Percentiles rank a stretch among this genome's conserved stretches.
Evolutionary conservation across 2,888 invertebrate genomes (phyloP).

Genomic region (Pterobdella sp.): DNA sequence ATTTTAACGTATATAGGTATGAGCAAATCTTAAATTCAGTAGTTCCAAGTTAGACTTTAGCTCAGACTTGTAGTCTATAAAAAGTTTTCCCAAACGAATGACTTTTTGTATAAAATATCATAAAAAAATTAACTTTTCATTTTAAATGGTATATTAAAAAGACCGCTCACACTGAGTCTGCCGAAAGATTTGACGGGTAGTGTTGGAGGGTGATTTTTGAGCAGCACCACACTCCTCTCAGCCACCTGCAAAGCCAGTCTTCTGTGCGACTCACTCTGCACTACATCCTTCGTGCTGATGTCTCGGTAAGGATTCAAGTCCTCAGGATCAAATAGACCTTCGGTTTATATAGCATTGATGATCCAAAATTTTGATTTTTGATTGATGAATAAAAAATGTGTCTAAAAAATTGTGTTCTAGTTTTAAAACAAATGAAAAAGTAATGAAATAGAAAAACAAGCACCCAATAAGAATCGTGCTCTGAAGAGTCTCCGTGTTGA

Average conservation of each 20-base stretch:
- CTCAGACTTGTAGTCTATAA: too few relatives aligned
- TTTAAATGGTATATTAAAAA: slow-evolving; percentile 26
- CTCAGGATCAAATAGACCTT: slow-evolving; percentile 40
- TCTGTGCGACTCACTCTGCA: slow-evolving; percentile 39
- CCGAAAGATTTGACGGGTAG: slow-evolving; percentile 20
- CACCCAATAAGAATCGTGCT: slow-evolving; percentile 39
- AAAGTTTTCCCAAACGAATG: too few relatives aligned
- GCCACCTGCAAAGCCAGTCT: slow-evolving; percentile 40
- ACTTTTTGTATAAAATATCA: too few relatives aligned
- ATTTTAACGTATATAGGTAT: too few relatives aligned
- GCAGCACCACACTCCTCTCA: slow-evolving; percentile 41
- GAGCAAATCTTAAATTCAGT: too few relatives aligned
- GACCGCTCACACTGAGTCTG: background rate
- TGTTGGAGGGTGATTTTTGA: slow-evolving; percentile 40
- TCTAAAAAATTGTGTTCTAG: background rate
- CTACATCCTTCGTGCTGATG: slow-evolving; percentile 36
- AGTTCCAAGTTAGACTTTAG: too few relatives aligned
- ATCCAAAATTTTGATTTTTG: background rate
- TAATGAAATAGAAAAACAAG: slow-evolving; percentile 37
- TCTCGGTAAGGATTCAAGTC: slow-evolving; percentile 44
- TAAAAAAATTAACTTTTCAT: slow-evolving; percentile 23
- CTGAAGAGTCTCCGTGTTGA: slow-evolving; percentile 36
- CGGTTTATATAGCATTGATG: background rate
- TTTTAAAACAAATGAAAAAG: background rate
- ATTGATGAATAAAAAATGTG: background rate